These are phyloP conservation scores for Actinernus sp. DNA, from an alignment of 92 coral and sea anemone species.

Conservation along the genomic window DNA sequence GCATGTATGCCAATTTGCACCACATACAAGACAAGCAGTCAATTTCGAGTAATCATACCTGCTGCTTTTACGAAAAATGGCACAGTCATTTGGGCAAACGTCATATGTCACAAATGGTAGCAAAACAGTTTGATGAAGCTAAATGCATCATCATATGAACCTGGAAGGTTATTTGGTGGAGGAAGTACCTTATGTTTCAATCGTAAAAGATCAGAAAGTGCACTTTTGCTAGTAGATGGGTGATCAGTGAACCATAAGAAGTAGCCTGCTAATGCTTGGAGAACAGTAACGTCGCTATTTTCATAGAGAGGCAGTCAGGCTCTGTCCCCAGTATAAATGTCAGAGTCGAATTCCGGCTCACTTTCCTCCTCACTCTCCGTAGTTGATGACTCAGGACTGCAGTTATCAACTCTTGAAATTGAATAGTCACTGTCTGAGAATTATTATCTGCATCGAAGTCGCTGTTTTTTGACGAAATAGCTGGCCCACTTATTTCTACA, in stretches of 20 bases:
- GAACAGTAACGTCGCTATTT: slow-evolving; percentile 38
- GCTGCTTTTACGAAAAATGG: slow-evolving; percentile 28
- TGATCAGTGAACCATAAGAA: slow-evolving; percentile 36
- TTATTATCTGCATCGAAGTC: too few species aligned
- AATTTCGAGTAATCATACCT: slow-evolving; percentile 39
- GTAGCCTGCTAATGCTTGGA: slow-evolving; percentile 9
- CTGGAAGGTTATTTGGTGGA: slow-evolving; percentile 14
- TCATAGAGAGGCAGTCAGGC: slow-evolving; percentile 34
- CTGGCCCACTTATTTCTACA: too few species aligned
- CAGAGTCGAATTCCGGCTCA: too few species aligned
- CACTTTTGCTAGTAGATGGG: slow-evolving; percentile 37
- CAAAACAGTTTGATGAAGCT: slow-evolving; percentile 21
- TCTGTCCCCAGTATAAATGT: too few species aligned
- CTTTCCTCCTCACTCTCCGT: too few species aligned
- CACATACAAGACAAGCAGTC: slow-evolving; percentile 28
- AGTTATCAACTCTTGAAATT: too few species aligned
- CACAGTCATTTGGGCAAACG: slow-evolving; percentile 38
- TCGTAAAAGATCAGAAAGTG: slow-evolving; percentile 14
- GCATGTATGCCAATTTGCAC: slow-evolving; percentile 1
- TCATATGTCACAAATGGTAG: slow-evolving; percentile 10
- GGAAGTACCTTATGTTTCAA: slow-evolving; percentile 22
- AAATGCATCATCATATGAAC: slow-evolving; percentile 27
- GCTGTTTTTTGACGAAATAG: too few species aligned
- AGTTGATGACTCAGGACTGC: too few species aligned
- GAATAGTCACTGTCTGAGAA: too few species aligned